Percentiles rank a stretch among this genome's conserved stretches.
phyloP scores from a whole-genome alignment of 53 echinoderm and acorn worm genomes.

The Echinometra lucunter region DNA sequence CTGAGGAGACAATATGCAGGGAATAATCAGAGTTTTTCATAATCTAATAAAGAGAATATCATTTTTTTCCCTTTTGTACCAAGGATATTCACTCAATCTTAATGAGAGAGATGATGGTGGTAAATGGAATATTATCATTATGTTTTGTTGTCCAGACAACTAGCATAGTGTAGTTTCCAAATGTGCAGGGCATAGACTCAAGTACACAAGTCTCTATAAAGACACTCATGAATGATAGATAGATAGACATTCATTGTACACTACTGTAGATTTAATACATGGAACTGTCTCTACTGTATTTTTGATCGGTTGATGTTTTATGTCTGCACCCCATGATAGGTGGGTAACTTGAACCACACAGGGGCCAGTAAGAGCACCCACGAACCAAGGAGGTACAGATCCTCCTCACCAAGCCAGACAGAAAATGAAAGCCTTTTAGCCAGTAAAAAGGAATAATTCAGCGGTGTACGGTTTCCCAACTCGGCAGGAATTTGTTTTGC shows the following conservation, averaged over 20 bases:
- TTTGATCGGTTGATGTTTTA: constrained; percentile 11
- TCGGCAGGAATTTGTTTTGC: constrained; percentile 29
- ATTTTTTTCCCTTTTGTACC: too few relatives aligned
- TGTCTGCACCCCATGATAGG: constrained; percentile 16
- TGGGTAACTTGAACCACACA: constrained; percentile 48
- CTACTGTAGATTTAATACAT: not conserved
- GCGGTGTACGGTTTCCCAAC: constrained; percentile 6
- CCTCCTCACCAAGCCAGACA: not conserved
- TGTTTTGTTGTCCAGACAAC: too few relatives aligned
- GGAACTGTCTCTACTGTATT: not conserved
- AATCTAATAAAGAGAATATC: too few relatives aligned
- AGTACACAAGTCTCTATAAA: not conserved
- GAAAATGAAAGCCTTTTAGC: constrained; percentile 56
- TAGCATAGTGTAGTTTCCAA: too few relatives aligned
- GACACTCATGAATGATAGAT: not conserved
- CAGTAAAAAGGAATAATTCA: constrained; percentile 35
- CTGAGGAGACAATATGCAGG: too few relatives aligned
- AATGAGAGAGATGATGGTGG: too few relatives aligned
- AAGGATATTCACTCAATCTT: too few relatives aligned
- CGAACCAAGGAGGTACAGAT: constrained; percentile 17
- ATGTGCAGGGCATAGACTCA: too few relatives aligned
- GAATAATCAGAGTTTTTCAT: too few relatives aligned
- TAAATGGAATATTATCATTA: too few relatives aligned
- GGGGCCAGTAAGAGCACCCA: constrained; percentile 51
- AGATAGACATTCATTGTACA: not conserved